Conservation (phyloP, 2,113 vertebrate species). For the Vanacampus margaritifer region DNA sequence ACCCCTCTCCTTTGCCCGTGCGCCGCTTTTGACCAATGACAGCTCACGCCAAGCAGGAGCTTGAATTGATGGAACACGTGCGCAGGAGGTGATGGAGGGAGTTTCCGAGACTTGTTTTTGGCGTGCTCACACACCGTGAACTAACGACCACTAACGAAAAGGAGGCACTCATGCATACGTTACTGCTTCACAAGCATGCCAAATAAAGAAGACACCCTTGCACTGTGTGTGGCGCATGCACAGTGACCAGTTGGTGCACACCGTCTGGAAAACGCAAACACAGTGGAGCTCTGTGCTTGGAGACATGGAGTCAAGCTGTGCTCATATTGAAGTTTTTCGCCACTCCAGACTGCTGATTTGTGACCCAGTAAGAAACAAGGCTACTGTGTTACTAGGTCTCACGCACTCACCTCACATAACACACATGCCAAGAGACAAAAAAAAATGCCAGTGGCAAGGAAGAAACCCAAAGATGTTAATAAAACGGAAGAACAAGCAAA, state of each 20-base stretch:
- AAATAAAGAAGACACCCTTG: slow-evolving; percentile 1
- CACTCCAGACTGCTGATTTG: slow-evolving; percentile 37
- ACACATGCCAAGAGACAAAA: slow-evolving; percentile 3
- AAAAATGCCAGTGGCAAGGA: slow-evolving; percentile 6
- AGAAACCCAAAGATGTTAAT: not conserved
- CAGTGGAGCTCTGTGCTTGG: slow-evolving; percentile 7
- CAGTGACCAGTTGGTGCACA: slow-evolving; percentile 6
- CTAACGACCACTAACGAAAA: slow-evolving; percentile 55
- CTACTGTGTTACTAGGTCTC: slow-evolving; percentile 60
- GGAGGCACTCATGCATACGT: slow-evolving; percentile 53
- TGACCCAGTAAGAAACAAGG: slow-evolving; percentile 67
- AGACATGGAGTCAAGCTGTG: slow-evolving; percentile 56
- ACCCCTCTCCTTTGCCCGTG: slow-evolving; percentile 41
- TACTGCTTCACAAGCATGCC: slow-evolving; percentile 8
- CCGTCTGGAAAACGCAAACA: slow-evolving; percentile 10
- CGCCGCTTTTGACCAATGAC: slow-evolving; percentile 53
- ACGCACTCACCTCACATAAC: slow-evolving; percentile 23
- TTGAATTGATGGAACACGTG: slow-evolving; percentile 6
- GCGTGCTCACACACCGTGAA: slow-evolving; percentile 64
- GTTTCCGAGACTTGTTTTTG: slow-evolving; percentile 58
- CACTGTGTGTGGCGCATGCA: slow-evolving; percentile 20
- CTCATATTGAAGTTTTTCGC: slow-evolving; percentile 48
- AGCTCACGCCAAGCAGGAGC: slow-evolving; percentile 36
- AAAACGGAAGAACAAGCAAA: not conserved
- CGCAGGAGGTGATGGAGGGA: slow-evolving; percentile 20